These are phyloP conservation scores for Adelges cooleyi DNA, from an alignment of 1,140 invertebrate species.

Conservation along the genomic window DNA sequence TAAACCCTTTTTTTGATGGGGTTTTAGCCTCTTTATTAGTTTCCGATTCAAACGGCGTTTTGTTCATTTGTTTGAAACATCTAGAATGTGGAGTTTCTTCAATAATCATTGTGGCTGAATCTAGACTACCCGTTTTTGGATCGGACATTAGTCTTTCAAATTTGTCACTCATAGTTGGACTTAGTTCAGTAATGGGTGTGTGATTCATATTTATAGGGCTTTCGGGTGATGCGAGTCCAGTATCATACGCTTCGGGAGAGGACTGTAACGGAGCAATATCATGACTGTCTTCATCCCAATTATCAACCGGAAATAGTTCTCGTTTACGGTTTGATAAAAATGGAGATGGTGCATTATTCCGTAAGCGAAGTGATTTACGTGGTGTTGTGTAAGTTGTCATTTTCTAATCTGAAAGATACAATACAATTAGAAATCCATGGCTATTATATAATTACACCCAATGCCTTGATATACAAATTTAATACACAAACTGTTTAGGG, in stretches of 20 bases:
- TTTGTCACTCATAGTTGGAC: conserved; percentile 16
- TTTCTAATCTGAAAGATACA: background rate
- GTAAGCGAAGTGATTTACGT: conserved; percentile 14
- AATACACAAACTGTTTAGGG: no score
- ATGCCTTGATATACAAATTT: no score
- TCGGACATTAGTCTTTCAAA: conserved; percentile 18
- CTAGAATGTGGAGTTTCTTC: conserved; percentile 16
- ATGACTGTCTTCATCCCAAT: conserved; percentile 25
- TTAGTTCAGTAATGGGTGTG: conserved; percentile 18
- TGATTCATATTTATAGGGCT: background rate
- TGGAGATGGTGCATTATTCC: conserved; percentile 4
- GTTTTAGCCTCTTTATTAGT: conserved; percentile 13
- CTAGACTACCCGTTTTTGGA: background rate
- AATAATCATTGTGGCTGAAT: conserved; percentile 13
- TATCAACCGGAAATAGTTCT: conserved; percentile 14
- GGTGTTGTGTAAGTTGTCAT: conserved; percentile 14
- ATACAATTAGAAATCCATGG: no score
- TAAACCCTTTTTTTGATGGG: background rate
- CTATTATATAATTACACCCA: no score
- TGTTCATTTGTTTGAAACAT: conserved; percentile 1
- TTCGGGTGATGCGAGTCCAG: background rate
- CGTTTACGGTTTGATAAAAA: conserved; percentile 2
- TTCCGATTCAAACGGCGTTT: conserved; percentile 14
- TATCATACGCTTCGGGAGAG: conserved; percentile 4
- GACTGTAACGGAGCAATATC: conserved; percentile 5